Base-by-base conservation (phyloP, 2,888 invertebrate genomes). In the Incurvaria masculella region DNA sequence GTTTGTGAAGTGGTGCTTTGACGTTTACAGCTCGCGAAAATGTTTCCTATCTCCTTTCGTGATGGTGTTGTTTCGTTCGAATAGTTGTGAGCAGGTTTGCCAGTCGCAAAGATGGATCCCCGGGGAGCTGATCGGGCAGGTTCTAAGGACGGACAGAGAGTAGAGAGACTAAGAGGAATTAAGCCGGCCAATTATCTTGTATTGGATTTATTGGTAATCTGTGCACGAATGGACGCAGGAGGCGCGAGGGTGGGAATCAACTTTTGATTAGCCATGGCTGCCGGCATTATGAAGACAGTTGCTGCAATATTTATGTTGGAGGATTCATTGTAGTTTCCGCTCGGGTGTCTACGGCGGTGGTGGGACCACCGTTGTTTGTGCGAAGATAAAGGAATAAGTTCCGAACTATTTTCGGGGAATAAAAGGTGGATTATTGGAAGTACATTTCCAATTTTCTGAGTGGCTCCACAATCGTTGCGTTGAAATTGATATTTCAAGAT, bases 161-260 rank as follows among this genome's bases (percentile, higher is more conserved):
- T 76, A 78, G 76, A 76, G 75, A 78, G 78, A 78, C 78, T 76
- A 78, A 72, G 76, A 72, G 75, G 75, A 78, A 76, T 78, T 78
- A 78, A 78, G 78, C 76, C 73, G 72, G 72, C 75, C 78, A 78
- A 78, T 78, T 78, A 78, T 78, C 78, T 76, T 78, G 76, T 76
- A 78, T 78, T 78, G 76, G 78, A 78, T 78, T 78, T 78, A 78
- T 78, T 78, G 78, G 78, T 78, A 78, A 78, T 78, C 78, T 76
- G 70, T 74, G 76, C 78, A 78, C 78, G 78, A 75, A 75, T 73
- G 69, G n/a, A n/a, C n/a, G n/a, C n/a, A n/a, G 71, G 73, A 74
- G 74, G 72, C 74, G 10, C 5, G 39, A 75, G 78, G 78, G 78
- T 76, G 78, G 73, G 75, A 75, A 72, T 74, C 70, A 76, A 78